These are phyloP conservation scores for Chrysolina oricalcia DNA, from an alignment of 2,888 invertebrate species.

Conservation along the genomic window DNA sequence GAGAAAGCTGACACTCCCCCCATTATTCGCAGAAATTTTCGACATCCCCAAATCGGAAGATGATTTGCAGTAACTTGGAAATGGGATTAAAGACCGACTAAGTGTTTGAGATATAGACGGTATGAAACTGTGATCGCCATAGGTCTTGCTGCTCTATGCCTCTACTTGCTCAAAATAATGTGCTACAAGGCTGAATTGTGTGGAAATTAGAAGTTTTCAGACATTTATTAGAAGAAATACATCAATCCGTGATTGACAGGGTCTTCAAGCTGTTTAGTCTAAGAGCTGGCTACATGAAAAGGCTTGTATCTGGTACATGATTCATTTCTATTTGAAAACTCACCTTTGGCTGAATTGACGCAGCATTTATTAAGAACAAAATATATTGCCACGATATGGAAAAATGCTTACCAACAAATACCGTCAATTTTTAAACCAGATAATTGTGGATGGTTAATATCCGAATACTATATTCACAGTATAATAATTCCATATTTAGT, in stretches of 20 bases:
- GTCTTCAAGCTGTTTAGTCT: conserved; percentile 63
- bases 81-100: conserved; percentile 35
- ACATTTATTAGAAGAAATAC: conserved; percentile 40
- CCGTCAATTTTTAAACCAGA: too few relatives aligned
- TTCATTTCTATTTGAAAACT: too few relatives aligned
- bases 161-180: conserved; percentile 64
- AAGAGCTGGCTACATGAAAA: too few relatives aligned
- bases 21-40: conserved; percentile 96
- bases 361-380: too few relatives aligned
- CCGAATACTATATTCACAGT: too few relatives aligned
- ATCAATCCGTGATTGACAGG: conserved; percentile 62
- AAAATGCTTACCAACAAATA: too few relatives aligned
- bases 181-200: conserved; percentile 59
- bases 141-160: conserved; percentile 60
- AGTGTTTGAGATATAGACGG: conserved; percentile 36
- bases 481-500: too few relatives aligned
- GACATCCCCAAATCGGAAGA: conserved; percentile 93
- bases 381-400: too few relatives aligned
- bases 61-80: conserved; percentile 72
- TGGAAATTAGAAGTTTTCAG: conserved; percentile 49
- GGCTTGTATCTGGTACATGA: too few relatives aligned
- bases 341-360: too few relatives aligned
- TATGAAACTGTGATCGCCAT: conserved; percentile 55
- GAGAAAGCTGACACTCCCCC: conserved; percentile 89
- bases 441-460: too few relatives aligned